Percentiles rank a stretch among this genome's conserved stretches.
Evolutionary conservation across 2,888 invertebrate species (phyloP).

Genomic region (Mylabris sibirica): DNA sequence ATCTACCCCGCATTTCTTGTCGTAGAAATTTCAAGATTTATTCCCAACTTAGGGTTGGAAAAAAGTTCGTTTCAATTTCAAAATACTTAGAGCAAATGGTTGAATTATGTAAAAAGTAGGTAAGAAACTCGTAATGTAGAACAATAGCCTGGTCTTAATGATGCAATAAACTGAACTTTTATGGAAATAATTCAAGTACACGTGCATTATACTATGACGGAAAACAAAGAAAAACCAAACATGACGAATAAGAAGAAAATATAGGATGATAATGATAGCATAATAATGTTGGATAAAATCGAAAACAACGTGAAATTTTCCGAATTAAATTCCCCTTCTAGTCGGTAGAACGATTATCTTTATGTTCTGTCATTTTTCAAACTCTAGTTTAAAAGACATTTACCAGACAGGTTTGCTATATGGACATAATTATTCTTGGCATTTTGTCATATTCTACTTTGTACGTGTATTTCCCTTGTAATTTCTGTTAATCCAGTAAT

Average conservation of each 20-base stretch:
- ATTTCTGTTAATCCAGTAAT: constrained; percentile 24
- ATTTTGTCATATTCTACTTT: constrained; percentile 37
- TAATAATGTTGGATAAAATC: constrained; percentile 32
- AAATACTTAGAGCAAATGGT: constrained; percentile 21
- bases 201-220: constrained; percentile 22
- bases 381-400: constrained; percentile 48
- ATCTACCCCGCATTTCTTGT: constrained; percentile 10
- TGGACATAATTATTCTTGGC: constrained; percentile 50
- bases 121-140: constrained; percentile 29
- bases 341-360: constrained; percentile 48
- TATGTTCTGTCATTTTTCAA: constrained; percentile 48
- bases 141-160: constrained; percentile 31
- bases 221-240: constrained; percentile 19
- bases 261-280: constrained; percentile 33
- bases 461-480: neutral
- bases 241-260: too few relatives aligned
- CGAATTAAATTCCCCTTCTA: constrained; percentile 49
- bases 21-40: neutral
- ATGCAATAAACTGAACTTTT: constrained; percentile 33
- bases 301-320: constrained; percentile 43
- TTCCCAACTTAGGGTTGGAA: neutral
- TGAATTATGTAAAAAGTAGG: constrained; percentile 30
- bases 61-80: constrained; percentile 21
- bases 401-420: constrained; percentile 46
- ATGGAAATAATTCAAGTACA: constrained; percentile 28